These are phyloP conservation scores for Ateles fusciceps DNA, from an alignment of 2,797 vertebrate genomes.

Conservation along the genomic window DNA sequence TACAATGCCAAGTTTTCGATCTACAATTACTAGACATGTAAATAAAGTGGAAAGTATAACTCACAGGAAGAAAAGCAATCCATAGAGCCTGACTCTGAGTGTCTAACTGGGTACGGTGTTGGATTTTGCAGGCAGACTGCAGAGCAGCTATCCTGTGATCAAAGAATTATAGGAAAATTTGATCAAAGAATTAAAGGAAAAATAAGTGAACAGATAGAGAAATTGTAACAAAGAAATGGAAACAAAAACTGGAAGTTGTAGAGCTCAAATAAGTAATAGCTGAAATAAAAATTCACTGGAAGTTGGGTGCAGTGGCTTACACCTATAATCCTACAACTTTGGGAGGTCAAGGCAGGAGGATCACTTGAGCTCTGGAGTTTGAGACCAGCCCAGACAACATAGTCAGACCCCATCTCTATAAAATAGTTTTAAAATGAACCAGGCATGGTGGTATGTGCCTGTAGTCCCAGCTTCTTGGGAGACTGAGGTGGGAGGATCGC, in stretches of 20 bases:
- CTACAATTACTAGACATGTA: background rate
- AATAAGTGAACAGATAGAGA: background rate
- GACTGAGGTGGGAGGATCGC: no score
- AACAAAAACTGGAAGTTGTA: background rate
- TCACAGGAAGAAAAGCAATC: background rate
- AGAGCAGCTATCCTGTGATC: background rate
- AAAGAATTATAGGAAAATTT: background rate
- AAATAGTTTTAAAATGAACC: no score
- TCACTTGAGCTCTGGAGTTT: no score
- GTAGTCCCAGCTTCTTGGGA: no score
- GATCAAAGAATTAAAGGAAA: slow-evolving; percentile 21
- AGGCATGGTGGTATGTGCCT: no score
- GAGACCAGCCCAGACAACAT: no score
- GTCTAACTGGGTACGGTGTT: background rate
- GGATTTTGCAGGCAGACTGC: background rate
- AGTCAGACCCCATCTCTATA: no score
- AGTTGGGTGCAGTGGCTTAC: no score
- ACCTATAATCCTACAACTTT: no score
- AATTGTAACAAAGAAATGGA: background rate
- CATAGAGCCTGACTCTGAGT: background rate
- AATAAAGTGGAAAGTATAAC: background rate
- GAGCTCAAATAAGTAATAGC: slow-evolving; percentile 20
- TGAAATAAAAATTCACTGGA: background rate
- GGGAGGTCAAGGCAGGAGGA: no score
- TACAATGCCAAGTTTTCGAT: background rate